These are phyloP conservation scores for Philypnodon macrostomus DNA, from an alignment of 2,797 vertebrate species.

Conservation along the genomic window DNA sequence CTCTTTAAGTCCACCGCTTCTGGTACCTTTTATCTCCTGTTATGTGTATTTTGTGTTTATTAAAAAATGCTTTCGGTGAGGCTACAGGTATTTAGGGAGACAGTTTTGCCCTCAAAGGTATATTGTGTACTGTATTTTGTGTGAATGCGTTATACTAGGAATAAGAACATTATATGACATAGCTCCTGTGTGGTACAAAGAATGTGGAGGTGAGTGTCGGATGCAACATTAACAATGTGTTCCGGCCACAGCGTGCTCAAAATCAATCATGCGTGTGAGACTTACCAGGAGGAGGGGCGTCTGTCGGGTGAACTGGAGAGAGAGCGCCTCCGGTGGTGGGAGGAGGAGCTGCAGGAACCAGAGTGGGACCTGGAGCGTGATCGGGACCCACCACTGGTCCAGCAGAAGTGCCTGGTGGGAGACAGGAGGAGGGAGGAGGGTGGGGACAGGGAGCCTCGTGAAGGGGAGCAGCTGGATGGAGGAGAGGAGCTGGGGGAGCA, in stretches of 20 bases:
- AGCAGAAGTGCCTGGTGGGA: slow-evolving; percentile 67
- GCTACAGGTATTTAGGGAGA: no score
- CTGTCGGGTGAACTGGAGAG: slow-evolving; percentile 94
- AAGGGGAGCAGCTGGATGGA: slow-evolving; percentile 92
- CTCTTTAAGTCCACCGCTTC: slow-evolving; percentile 44
- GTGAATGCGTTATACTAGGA: neutral
- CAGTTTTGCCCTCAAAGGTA: no score
- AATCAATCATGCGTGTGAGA: no score
- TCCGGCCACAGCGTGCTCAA: no score
- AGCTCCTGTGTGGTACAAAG: slow-evolving; percentile 13
- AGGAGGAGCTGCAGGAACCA: slow-evolving; percentile 87
- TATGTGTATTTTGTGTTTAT: slow-evolving; percentile 17
- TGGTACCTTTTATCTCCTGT: slow-evolving; percentile 45
- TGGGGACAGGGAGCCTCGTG: slow-evolving; percentile 91
- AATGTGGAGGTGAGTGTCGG: slow-evolving; percentile 10
- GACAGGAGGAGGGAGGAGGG: slow-evolving; percentile 86
- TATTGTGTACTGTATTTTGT: no score
- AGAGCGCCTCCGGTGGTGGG: slow-evolving; percentile 87
- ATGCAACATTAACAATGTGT: no score
- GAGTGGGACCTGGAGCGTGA: slow-evolving; percentile 85
- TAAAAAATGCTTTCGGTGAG: no score
- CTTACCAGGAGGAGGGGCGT: slow-evolving; percentile 88
- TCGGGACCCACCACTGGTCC: slow-evolving; percentile 69
- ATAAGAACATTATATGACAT: neutral
- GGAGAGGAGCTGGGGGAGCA: slow-evolving; percentile 85